phyloP scores from a whole-genome alignment of 2,888 invertebrate species.

The Erynnis tages region DNA sequence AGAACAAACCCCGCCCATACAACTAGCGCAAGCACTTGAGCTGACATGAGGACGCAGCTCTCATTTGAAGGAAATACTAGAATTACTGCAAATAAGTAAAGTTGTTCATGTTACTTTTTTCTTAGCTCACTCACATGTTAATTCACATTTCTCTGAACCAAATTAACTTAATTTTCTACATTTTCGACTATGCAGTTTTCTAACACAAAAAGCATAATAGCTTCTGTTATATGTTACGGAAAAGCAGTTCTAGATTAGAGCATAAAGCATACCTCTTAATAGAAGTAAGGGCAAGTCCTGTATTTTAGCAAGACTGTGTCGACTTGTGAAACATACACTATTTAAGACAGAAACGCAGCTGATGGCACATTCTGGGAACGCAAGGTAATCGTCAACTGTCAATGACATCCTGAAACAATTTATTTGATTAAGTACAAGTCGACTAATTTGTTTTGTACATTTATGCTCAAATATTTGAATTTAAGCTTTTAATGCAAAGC shows the following conservation, averaged over 20 bases:
- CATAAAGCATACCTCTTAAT: conserved; percentile 62
- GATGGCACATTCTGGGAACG: conserved; percentile 77
- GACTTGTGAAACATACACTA: conserved; percentile 60
- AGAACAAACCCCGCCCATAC: conserved; percentile 69
- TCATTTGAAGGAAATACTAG: conserved; percentile 72
- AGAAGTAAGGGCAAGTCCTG: conserved; percentile 58
- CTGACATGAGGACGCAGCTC: conserved; percentile 54
- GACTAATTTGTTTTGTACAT: too few relatives aligned
- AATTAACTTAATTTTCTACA: too few relatives aligned
- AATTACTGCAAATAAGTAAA: conserved; percentile 58
- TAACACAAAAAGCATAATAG: too few relatives aligned
- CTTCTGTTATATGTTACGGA: too few relatives aligned
- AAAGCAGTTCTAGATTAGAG: too few relatives aligned
- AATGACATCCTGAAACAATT: conserved; percentile 68
- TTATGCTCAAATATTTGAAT: too few relatives aligned
- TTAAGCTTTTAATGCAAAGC: too few relatives aligned
- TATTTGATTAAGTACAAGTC: not conserved
- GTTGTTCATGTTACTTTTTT: too few relatives aligned
- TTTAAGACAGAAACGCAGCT: conserved; percentile 77
- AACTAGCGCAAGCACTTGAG: conserved; percentile 58
- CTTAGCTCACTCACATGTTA: too few relatives aligned
- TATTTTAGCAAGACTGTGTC: conserved; percentile 62
- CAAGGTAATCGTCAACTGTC: conserved; percentile 68
- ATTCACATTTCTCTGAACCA: too few relatives aligned
- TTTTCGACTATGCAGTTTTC: too few relatives aligned